Base-by-base conservation (phyloP, 2,797 vertebrate species). In the Borostomias antarcticus region DNA sequence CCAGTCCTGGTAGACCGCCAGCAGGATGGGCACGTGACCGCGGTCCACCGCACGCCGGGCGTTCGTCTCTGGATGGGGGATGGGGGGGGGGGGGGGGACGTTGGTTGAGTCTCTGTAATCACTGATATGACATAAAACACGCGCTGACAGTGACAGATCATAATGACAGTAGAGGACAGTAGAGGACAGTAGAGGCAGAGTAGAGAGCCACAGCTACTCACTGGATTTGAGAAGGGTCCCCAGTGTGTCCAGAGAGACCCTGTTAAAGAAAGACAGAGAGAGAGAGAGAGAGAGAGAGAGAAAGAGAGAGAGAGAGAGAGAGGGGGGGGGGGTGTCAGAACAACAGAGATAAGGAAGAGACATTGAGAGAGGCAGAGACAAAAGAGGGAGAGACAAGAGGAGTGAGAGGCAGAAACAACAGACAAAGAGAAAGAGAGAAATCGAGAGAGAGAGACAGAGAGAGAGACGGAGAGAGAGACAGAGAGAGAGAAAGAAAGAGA, bases 171-270 rank as follows among this genome's bases (percentile, higher is more conserved):
- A 15, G 23, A 13, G n/a, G 17, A 47, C 33, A 35, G 28, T 26
- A 64, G 11, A 53, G n/a, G n/a, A 3, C n/a, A 37, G n/a, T 1
- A 56, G 25, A 48, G 15, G 43, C 29, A 73, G 13, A 64, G 73
- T 65, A 15, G 30, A 57, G 43, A n/a, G 52, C 33, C 7, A 11
- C 19, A 63, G 77, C 70, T 83, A 96, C 97, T 98, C 93, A 99
- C 97, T 98, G 87, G 96, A 98, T 94, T 98, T 99, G 84, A 98
- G 93, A 86, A 99, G 94, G 54, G 95, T 94, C 90, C 94, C 94
- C 84, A 98, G 92, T 73, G 96, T 96, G 78, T 99, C 96, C 93
- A 98, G 93, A 85, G 95, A 92, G 82, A 98, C 95, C 89, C 97
- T 99, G 93, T 90, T 88, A 89, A 45, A 15, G 13, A 5, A 54